Evolutionary conservation across 2,888 invertebrate genomes (phyloP), one percentile per base, ranked within the genome.

Genomic region (Ferrisia virgata): DNA sequence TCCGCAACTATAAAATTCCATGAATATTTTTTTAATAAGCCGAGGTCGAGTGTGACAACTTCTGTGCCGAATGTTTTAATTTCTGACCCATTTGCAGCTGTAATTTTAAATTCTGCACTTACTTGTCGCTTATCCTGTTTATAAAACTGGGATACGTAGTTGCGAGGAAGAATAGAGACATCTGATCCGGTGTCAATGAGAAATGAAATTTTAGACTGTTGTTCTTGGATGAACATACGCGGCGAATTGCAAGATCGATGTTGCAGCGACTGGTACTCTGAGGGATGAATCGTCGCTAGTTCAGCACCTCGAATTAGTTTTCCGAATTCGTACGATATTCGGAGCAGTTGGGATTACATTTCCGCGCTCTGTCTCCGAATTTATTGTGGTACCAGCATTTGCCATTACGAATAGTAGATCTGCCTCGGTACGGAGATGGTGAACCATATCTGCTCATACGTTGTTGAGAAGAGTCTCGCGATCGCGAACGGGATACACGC

Each of bases 1-100:
- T 72, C 72, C n/a, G 72, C 33, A 6, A 72, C 33, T n/a, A 72
- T n/a, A 15, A 72, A 72, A 15, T 72, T 72, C 72, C 72, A 72
- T 3, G 31, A n/a, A n/a, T 28, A 31, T n/a, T 31, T 11, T n/a
- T 72, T 31, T 6, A 11, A 5, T 11, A 72, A n/a, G 3, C 31
- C 33, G 28, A 31, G 33, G 72, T 31, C 31, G 28, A 28, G 4
- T 4, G 18, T 28, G 8, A 5, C 11, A 2, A 25, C 31, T 5
- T 72, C 18, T 1, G 13, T 28, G 9, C 72, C 72, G 15, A 9
- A 72, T 33, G 31, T 72, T 5, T 4, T 25, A 11, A 72, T 72
- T 31, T n/a, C 33, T 6, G n/a, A 33, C 2, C 31, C 31, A 31
- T 72, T 72, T 11, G 33, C 72, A 13, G 72, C 31, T 13, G 18